A percentile compares a stretch with the other conserved stretches of the same genome.
These are phyloP conservation scores for Dendrocincla tyrannina DNA, from an alignment of 2,797 vertebrate genomes.

Conservation along the genomic window DNA sequence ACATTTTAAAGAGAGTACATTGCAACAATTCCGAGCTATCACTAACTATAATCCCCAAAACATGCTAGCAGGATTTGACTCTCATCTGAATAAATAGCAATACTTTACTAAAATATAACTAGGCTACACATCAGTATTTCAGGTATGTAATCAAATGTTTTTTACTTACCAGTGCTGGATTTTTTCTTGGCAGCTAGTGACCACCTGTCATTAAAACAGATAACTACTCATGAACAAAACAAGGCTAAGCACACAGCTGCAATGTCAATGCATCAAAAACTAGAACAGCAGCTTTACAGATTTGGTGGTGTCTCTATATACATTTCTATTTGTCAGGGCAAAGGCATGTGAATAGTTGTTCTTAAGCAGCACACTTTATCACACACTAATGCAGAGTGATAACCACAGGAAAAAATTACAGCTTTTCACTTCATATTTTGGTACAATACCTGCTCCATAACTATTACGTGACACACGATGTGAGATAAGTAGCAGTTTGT, in stretches of 20 bases:
- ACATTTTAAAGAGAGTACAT: not conserved
- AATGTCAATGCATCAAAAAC: slow-evolving; percentile 74
- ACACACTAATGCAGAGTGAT: slow-evolving; percentile 72
- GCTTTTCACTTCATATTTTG: slow-evolving; percentile 67
- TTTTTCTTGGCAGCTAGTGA: slow-evolving; percentile 83
- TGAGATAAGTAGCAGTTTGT: slow-evolving; percentile 73
- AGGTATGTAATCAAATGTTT: slow-evolving; percentile 67
- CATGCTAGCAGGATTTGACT: slow-evolving; percentile 10
- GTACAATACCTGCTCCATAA: slow-evolving; percentile 68
- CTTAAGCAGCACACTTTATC: slow-evolving; percentile 74
- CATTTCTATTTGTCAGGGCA: slow-evolving; percentile 79
- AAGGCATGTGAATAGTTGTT: slow-evolving; percentile 56
- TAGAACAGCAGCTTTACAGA: slow-evolving; percentile 71
- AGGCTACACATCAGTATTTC: slow-evolving; percentile 61
- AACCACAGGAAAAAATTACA: slow-evolving; percentile 76
- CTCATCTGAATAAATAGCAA: not conserved
- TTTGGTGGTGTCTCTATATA: slow-evolving; percentile 42
- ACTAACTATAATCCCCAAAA: slow-evolving; percentile 15
- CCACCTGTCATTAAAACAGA: slow-evolving; percentile 87
- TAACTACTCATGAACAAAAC: slow-evolving; percentile 80
- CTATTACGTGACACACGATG: slow-evolving; percentile 71
- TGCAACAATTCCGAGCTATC: not conserved
- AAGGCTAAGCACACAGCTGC: slow-evolving; percentile 66
- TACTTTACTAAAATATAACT: slow-evolving; percentile 36
- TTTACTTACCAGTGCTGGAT: slow-evolving; percentile 86